A percentile compares a stretch with the other conserved stretches of the same genome.
Evolutionary conservation across 2,888 invertebrate genomes (phyloP).

Genomic region (Ectobius pallidus): DNA sequence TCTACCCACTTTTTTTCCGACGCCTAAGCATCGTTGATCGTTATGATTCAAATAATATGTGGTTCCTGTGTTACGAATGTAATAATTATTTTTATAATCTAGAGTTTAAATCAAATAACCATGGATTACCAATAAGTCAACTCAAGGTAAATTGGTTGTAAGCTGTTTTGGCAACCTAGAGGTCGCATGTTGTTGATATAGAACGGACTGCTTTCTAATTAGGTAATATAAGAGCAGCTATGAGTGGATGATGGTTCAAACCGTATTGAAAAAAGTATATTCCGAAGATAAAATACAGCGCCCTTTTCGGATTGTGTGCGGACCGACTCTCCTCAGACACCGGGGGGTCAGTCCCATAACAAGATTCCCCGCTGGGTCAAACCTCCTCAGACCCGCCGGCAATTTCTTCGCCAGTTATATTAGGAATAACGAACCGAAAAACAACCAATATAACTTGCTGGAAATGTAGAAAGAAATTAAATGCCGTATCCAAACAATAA

Average conservation of each 20-base stretch:
- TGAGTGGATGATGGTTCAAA: background rate
- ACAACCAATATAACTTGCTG: too few relatives aligned
- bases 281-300: slow-evolving; percentile 13
- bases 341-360: slow-evolving; percentile 34
- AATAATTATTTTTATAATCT: too few relatives aligned
- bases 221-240: background rate
- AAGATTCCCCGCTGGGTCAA: slow-evolving; percentile 29
- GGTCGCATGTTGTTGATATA: background rate
- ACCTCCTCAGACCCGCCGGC: slow-evolving; percentile 4
- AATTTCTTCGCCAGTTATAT: background rate
- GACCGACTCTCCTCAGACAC: slow-evolving; percentile 15
- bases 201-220: background rate
- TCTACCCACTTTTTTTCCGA: too few relatives aligned
- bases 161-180: background rate
- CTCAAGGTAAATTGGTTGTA: background rate
- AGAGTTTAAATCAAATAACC: too few relatives aligned
- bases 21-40: too few relatives aligned
- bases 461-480: too few relatives aligned
- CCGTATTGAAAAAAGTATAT: background rate
- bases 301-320: background rate
- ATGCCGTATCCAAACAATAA: too few relatives aligned
- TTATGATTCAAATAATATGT: too few relatives aligned
- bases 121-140: background rate
- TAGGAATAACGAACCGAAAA: too few relatives aligned
- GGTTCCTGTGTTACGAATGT: too few relatives aligned